Conservation (phyloP, 2,797 vertebrate genomes). For the Eidolon dupreanum region DNA sequence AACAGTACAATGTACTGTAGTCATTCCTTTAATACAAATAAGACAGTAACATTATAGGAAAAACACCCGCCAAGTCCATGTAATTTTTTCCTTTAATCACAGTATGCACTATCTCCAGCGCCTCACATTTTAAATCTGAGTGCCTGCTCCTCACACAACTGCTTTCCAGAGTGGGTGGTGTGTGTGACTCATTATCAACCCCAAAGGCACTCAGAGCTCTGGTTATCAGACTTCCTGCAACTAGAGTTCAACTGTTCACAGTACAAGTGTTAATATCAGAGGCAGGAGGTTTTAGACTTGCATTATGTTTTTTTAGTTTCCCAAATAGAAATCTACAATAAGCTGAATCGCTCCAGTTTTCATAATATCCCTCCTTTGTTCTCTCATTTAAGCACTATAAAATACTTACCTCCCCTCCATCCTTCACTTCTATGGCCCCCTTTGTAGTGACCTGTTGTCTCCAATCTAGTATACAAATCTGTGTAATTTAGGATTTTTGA, state of each 20-base stretch:
- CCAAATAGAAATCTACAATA: background rate
- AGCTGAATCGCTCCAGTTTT: background rate
- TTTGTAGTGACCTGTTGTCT: background rate
- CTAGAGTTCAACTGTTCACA: slow-evolving; percentile 25
- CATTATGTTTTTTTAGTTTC: slow-evolving; percentile 26
- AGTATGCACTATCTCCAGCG: background rate
- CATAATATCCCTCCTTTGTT: background rate
- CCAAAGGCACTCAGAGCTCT: background rate
- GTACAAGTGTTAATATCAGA: slow-evolving; percentile 16
- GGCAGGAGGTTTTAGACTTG: slow-evolving; percentile 1
- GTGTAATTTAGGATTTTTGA: background rate
- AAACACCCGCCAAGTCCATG: background rate
- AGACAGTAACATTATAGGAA: slow-evolving; percentile 13
- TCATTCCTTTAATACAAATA: slow-evolving; percentile 28
- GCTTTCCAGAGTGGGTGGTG: background rate
- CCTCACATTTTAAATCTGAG: slow-evolving; percentile 21
- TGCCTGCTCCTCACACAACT: background rate
- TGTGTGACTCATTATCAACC: slow-evolving; percentile 44
- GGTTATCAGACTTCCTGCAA: slow-evolving; percentile 13
- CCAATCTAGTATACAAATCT: background rate
- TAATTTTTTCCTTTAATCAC: slow-evolving; percentile 57
- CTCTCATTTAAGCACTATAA: background rate
- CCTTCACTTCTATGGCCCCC: background rate
- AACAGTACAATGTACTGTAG: background rate
- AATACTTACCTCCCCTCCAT: background rate